Conservation (phyloP, 2,113 vertebrate species). For the Carassius gibelio region DNA sequence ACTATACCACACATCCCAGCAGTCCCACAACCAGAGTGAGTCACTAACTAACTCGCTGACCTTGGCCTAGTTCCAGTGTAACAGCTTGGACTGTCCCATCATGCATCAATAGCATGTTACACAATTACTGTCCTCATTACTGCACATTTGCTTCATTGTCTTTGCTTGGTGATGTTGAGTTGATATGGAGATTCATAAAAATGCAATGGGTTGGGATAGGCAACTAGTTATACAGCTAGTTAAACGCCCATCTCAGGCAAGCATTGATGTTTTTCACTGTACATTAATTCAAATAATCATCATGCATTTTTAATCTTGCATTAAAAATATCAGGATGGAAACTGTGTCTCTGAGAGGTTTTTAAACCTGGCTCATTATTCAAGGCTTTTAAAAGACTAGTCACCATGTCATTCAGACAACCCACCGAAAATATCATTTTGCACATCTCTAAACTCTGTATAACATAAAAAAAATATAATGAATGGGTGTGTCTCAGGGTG, state of each 20-base stretch:
- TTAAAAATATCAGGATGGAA: neutral
- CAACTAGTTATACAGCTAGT: neutral
- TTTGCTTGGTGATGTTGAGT: neutral
- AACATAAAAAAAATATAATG: neutral
- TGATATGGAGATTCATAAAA: neutral
- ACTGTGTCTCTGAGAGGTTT: neutral
- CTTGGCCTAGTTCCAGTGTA: neutral
- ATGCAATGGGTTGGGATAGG: neutral
- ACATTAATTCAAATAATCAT: neutral
- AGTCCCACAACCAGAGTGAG: constrained; percentile 89
- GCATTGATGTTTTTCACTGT: neutral
- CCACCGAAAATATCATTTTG: neutral
- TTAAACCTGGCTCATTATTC: neutral
- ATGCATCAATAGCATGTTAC: constrained; percentile 8
- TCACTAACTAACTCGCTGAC: neutral
- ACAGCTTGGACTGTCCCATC: constrained; percentile 1
- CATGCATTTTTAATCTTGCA: constrained; percentile 11
- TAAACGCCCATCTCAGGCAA: neutral
- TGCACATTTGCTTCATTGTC: neutral
- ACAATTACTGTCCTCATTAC: constrained; percentile 8
- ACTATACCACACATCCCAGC: constrained; percentile 81
- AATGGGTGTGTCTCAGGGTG: neutral
- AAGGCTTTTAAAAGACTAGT: neutral
- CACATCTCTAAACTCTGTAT: neutral
- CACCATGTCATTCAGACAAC: neutral